Base-by-base conservation (phyloP, 2,113 vertebrate species). In the Misgurnus anguillicaudatus region DNA sequence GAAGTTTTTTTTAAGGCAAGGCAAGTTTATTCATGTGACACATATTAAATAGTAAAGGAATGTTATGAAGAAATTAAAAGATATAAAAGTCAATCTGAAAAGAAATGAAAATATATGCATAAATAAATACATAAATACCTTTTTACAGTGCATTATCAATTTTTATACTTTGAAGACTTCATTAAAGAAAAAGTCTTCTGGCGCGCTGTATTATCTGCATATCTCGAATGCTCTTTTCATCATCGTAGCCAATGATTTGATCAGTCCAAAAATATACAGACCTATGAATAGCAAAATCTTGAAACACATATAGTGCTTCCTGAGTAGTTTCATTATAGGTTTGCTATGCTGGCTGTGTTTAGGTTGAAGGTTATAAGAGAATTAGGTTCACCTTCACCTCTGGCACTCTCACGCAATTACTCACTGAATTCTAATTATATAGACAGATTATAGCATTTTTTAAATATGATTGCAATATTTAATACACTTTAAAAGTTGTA, bases 401-500 rank as follows among this genome's bases (percentile, higher is more conserved):
- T 86, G 89, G 86, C 89, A 86, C 80, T 78, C 87, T 85, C 85
- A 90, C 86, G 89, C 91, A 89, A 94, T 91, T 92, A 92, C 85
- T 88, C 87, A 87, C 88, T 87, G 89, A 92, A 90, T 93, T 92
- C 90, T 93, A 93, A 93, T 94, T 94, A 93, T 91, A 91, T 87
- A 84, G 88, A 90, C 89, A 91, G 91, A 94, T 94, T 94, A 92
- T 88, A 87, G 89, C 86, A 75, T 91, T 92, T 92, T 91, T 91
- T 87, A 92, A 93, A 92, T 91, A 92, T 92, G 92, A 93, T 92
- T 92, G 92, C 90, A 88, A 89, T 91, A 91, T 93, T 94, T 94
- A 94, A 94, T 93, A 91, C 91, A 93, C 92, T 92, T 93, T 92
- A 92, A 92, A 92, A 92, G 90, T 92, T 92, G 90, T 90, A 91